phyloP scores from a whole-genome alignment of 2,888 invertebrate species.

The Tenthredo livida region DNA sequence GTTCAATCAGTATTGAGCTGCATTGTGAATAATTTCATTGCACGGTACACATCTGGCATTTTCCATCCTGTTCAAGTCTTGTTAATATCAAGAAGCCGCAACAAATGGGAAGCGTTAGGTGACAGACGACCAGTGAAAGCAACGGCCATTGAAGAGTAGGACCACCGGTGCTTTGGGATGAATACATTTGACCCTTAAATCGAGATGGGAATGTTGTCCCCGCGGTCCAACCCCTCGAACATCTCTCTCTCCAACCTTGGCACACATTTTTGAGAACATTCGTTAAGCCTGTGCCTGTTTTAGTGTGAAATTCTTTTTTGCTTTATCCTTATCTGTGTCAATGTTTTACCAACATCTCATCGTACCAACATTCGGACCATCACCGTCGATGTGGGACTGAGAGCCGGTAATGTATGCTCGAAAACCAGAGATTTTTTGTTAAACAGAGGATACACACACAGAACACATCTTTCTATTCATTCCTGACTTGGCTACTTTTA shows the following conservation, averaged over 20 bases:
- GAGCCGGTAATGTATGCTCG: not conserved
- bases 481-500: not conserved
- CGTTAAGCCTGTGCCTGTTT: not conserved
- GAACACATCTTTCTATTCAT: not conserved
- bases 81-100: not conserved
- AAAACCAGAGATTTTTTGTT: not conserved
- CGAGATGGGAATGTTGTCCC: constrained; percentile 30
- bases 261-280: constrained; percentile 25
- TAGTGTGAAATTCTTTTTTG: not conserved
- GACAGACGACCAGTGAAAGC: not conserved
- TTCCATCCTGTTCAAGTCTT: not conserved
- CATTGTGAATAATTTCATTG: constrained; percentile 5
- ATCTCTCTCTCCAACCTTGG: not conserved
- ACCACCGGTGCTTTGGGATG: constrained; percentile 7
- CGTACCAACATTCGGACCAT: not conserved
- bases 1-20: not conserved
- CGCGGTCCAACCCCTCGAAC: not conserved
- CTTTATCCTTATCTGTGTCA: not conserved
- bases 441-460: not conserved
- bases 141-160: not conserved
- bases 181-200: constrained; percentile 43
- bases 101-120: not conserved
- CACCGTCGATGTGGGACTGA: not conserved
- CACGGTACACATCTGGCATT: not conserved
- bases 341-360: not conserved